Conservation (phyloP, 1,140 invertebrate genomes). For the Brachionus rubens region DNA sequence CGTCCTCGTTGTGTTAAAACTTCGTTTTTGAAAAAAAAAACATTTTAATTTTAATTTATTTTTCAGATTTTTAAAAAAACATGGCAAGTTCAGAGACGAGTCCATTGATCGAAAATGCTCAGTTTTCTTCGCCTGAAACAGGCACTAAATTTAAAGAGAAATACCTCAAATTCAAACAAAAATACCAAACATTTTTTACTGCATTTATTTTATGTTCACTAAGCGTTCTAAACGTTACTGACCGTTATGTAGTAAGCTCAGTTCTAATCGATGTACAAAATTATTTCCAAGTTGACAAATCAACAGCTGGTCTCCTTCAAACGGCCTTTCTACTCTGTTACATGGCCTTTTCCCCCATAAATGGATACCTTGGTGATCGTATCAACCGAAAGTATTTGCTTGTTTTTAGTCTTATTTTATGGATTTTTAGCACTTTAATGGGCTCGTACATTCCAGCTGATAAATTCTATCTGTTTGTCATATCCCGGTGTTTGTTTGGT, state of each 20-base stretch:
- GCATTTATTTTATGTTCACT: not conserved
- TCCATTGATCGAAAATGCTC: not conserved
- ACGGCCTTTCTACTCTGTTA: conserved; percentile 35
- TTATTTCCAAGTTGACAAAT: conserved; percentile 38
- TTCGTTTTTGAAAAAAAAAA: too few species aligned
- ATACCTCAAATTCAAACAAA: conserved; percentile 7
- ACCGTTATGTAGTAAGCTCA: conserved; percentile 44
- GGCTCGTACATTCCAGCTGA: conserved; percentile 12
- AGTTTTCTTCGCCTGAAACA: not conserved
- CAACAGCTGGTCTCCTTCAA: conserved; percentile 43
- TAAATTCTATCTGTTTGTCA: conserved; percentile 39
- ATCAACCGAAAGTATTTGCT: conserved; percentile 45
- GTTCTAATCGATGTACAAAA: conserved; percentile 32
- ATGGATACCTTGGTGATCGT: conserved; percentile 46
- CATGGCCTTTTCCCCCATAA: conserved; percentile 40
- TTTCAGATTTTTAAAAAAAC: too few species aligned
- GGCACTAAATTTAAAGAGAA: not conserved
- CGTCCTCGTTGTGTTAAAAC: too few species aligned
- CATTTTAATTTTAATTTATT: too few species aligned
- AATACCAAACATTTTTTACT: conserved; percentile 32
- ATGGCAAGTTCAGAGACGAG: too few species aligned
- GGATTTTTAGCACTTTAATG: conserved; percentile 16
- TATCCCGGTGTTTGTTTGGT: conserved; percentile 33
- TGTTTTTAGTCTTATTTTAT: conserved; percentile 25
- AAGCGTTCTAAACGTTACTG: conserved; percentile 24